phyloP scores from a whole-genome alignment of 2,797 vertebrate species.

The Phalloptychus januarius region DNA sequence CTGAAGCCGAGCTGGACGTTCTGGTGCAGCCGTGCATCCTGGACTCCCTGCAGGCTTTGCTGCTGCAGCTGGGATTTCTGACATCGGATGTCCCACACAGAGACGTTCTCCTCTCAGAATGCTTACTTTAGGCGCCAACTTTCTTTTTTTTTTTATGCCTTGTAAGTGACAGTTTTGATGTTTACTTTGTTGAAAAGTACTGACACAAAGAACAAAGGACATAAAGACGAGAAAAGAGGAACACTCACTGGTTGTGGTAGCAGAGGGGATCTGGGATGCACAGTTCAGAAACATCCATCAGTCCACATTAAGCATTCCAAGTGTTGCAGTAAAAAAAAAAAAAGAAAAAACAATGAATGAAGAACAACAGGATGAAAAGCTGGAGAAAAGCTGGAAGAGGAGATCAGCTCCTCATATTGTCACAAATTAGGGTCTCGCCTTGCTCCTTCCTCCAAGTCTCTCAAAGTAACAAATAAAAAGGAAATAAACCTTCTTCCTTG shows the following conservation, averaged over 20 bases:
- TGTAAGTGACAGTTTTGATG: not conserved
- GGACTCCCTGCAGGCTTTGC: constrained; percentile 44
- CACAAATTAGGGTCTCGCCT: constrained; percentile 59
- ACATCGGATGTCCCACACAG: constrained; percentile 49
- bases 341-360: not conserved
- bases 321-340: constrained; percentile 46
- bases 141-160: not conserved
- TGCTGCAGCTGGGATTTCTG: constrained; percentile 27
- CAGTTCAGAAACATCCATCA: constrained; percentile 95
- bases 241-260: constrained; percentile 94
- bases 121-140: not conserved
- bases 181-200: constrained; percentile 3
- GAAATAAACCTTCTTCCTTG: constrained; percentile 36
- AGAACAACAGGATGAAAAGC: constrained; percentile 46
- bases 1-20: constrained; percentile 52
- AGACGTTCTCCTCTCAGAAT: constrained; percentile 12
- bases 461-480: constrained; percentile 7
- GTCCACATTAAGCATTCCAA: constrained; percentile 90
- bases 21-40: constrained; percentile 38
- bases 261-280: constrained; percentile 91
- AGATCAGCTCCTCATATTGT: constrained; percentile 78
- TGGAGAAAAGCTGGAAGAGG: constrained; percentile 48
- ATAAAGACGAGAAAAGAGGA: constrained; percentile 29
- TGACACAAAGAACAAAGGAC: not conserved
- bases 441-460: constrained; percentile 54